Evolutionary conservation across 1,140 invertebrate genomes (phyloP).

Genomic region (Listronotus oregonensis): DNA sequence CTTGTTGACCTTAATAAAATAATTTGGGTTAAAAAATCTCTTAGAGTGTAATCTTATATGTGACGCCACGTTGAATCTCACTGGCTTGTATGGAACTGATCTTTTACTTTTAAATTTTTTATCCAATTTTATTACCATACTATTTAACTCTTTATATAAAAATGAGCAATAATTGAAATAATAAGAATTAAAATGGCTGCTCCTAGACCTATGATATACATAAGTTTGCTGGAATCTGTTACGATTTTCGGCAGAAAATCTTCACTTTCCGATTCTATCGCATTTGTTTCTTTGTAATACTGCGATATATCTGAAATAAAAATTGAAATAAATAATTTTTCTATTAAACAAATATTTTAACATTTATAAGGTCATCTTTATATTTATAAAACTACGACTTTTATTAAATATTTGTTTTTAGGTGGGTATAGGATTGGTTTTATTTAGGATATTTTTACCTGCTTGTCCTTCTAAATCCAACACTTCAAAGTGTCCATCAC

Average conservation of each 20-base stretch:
- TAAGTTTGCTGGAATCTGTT: constrained; percentile 60
- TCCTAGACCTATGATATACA: constrained; percentile 62
- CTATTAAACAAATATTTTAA: no score
- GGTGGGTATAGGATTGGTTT: no score
- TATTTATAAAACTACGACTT: no score
- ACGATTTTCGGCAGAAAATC: constrained; percentile 56
- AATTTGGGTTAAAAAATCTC: no score
- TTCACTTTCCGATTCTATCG: constrained; percentile 60
- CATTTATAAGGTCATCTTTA: no score
- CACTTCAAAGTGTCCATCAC: constrained; percentile 68
- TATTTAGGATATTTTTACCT: constrained; percentile 37
- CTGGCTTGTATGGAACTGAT: no score
- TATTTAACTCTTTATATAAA: not conserved
- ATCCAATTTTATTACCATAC: no score
- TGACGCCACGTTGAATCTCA: no score
- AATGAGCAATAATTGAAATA: constrained; percentile 44
- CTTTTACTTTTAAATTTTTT: no score
- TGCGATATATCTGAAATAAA: constrained; percentile 65
- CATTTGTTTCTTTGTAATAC: constrained; percentile 62
- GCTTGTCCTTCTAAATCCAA: constrained; percentile 71
- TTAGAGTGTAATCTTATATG: no score
- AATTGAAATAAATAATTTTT: constrained; percentile 3
- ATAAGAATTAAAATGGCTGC: constrained; percentile 64
- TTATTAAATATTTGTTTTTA: no score
- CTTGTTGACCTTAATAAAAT: no score